Conservation (phyloP, 2,797 vertebrate genomes). For the Columba guinea region DNA sequence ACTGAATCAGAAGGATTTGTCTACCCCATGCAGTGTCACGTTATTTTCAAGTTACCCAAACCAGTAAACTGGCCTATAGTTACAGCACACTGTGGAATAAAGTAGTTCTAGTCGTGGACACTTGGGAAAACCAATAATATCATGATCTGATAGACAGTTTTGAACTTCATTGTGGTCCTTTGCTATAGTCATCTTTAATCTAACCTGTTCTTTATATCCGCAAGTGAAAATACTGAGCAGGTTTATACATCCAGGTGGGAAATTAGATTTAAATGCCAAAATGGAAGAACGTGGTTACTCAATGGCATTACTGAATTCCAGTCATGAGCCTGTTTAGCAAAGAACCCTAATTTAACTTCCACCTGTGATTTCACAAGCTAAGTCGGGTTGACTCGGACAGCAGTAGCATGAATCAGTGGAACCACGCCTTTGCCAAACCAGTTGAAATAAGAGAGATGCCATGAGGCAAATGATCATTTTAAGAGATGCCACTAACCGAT, state of each 20-base stretch:
- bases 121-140: background rate
- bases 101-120: background rate
- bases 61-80: background rate
- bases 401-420: background rate
- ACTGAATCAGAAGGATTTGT: background rate
- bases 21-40: accelerated
- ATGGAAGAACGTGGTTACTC: background rate
- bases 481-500: background rate
- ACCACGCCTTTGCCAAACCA: constrained; percentile 23
- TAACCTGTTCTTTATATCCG: background rate
- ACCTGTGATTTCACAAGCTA: background rate
- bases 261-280: background rate
- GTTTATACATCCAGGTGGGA: background rate
- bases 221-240: background rate
- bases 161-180: background rate
- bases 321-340: background rate
- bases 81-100: background rate
- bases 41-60: background rate
- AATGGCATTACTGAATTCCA: background rate
- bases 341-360: background rate
- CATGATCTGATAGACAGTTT: accelerated
- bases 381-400: background rate
- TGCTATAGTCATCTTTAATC: background rate
- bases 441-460: background rate
- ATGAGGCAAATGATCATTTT: background rate